Percentiles rank a stretch among this genome's conserved stretches.
Evolutionary conservation across 1,140 invertebrate genomes (phyloP).

Genomic region (Medauroidea extradentata): DNA sequence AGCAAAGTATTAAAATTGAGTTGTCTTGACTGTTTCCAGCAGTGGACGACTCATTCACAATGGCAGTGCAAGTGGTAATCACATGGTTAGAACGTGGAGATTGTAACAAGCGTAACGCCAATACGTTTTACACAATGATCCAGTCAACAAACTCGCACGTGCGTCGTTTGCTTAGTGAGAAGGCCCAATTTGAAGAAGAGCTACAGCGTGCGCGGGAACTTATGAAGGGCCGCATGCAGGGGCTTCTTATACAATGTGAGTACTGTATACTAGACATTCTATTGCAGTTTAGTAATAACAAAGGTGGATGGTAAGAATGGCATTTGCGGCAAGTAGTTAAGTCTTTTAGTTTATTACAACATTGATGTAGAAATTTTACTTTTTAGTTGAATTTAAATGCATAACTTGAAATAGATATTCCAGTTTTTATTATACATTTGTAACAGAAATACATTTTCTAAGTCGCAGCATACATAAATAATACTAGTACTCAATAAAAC

Average conservation of each 20-base stretch:
- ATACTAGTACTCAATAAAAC: too few relatives aligned
- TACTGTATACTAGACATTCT: slow-evolving; percentile 28
- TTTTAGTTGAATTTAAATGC: too few relatives aligned
- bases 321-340: too few relatives aligned
- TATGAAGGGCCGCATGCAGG: slow-evolving; percentile 74
- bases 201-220: slow-evolving; percentile 72
- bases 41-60: slow-evolving; percentile 49
- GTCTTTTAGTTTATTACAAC: too few relatives aligned
- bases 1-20: too few relatives aligned
- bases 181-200: slow-evolving; percentile 80
- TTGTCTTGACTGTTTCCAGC: not conserved
- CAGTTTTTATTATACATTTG: too few relatives aligned
- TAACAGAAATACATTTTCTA: too few relatives aligned
- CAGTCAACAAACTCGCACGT: slow-evolving; percentile 91
- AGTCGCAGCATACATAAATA: too few relatives aligned
- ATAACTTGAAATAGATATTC: too few relatives aligned
- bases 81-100: slow-evolving; percentile 90
- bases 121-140: slow-evolving; percentile 90
- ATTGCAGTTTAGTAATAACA: not conserved
- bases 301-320: too few relatives aligned
- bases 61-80: slow-evolving; percentile 65
- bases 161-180: slow-evolving; percentile 75
- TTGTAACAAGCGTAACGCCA: slow-evolving; percentile 82
- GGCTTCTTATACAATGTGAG: slow-evolving; percentile 82
- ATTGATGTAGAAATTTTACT: too few relatives aligned